Evolutionary conservation across 1,140 invertebrate genomes (phyloP).

Genomic region (Dendroctonus ponderosae): DNA sequence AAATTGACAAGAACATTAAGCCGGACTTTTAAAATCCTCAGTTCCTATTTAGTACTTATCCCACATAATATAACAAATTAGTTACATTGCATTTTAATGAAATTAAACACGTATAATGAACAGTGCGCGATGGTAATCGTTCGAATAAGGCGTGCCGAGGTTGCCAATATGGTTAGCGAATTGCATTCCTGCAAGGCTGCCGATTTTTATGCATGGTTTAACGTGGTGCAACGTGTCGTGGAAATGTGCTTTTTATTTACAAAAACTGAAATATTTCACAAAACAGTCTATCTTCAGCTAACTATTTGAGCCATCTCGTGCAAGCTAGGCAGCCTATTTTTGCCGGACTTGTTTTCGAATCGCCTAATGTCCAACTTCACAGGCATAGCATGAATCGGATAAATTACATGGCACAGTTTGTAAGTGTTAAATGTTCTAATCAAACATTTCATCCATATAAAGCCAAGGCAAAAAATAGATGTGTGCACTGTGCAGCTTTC

Average conservation of each 20-base stretch:
- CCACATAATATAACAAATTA: conserved; percentile 22
- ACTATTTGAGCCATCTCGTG: too few species aligned
- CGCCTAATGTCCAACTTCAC: too few species aligned
- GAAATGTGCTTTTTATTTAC: conserved; percentile 4
- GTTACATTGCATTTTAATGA: conserved; percentile 24
- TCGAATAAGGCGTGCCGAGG: conserved; percentile 13
- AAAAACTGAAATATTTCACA: conserved; percentile 4
- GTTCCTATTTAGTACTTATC: neutral
- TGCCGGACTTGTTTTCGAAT: too few species aligned
- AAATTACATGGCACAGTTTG: too few species aligned
- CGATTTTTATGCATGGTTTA: conserved; percentile 12
- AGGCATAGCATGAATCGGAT: too few species aligned
- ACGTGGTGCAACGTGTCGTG: neutral
- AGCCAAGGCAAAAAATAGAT: too few species aligned
- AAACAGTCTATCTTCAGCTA: neutral
- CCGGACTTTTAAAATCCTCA: too few species aligned
- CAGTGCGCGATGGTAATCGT: conserved; percentile 11
- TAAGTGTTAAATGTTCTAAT: too few species aligned
- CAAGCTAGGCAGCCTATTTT: too few species aligned
- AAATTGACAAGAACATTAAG: too few species aligned
- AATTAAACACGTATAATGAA: conserved; percentile 23
- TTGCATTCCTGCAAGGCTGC: conserved; percentile 7
- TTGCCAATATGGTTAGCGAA: conserved; percentile 11
- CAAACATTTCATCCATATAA: too few species aligned
- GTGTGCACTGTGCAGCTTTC: too few species aligned